These are phyloP conservation scores for Turritopsis dohrnii DNA, from an alignment of 30 jellyfish, hydroid and myxozoan species.

Conservation along the genomic window DNA sequence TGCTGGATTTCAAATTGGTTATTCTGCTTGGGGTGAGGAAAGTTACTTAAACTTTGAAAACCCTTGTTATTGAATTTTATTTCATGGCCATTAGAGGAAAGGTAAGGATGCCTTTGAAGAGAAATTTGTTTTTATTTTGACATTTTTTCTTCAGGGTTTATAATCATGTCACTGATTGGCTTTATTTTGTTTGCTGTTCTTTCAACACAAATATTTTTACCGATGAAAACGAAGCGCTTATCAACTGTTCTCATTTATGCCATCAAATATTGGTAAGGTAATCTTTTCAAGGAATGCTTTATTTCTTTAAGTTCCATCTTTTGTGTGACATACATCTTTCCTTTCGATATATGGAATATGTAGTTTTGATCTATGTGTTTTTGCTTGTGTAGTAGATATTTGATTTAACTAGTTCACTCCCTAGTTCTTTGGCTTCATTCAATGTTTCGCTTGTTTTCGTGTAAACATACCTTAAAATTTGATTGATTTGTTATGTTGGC, in stretches of 20 bases:
- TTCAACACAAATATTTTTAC: slow-evolving; percentile 5
- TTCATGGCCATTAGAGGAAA: neutral
- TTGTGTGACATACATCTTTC: no score
- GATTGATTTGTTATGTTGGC: neutral
- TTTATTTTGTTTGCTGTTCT: slow-evolving; percentile 2
- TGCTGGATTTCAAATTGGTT: slow-evolving; percentile 93
- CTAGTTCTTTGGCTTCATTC: no score
- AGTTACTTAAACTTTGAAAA: neutral
- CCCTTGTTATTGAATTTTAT: no score
- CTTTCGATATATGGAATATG: no score
- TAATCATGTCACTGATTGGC: neutral
- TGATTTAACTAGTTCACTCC: no score
- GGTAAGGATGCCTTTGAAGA: neutral
- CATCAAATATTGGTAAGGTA: neutral
- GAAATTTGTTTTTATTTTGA: neutral
- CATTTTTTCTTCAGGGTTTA: neutral
- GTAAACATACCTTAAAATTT: no score
- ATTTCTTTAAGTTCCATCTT: no score
- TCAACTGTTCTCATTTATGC: neutral
- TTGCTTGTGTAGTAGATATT: no score
- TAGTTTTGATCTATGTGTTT: no score
- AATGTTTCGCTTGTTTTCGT: no score
- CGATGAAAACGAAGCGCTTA: neutral
- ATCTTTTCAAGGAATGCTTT: no score
- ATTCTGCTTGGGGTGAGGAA: slow-evolving; percentile 76